Evolutionary conservation across 2,113 vertebrate genomes (phyloP).

Genomic region (Acrocephalus kingi): DNA sequence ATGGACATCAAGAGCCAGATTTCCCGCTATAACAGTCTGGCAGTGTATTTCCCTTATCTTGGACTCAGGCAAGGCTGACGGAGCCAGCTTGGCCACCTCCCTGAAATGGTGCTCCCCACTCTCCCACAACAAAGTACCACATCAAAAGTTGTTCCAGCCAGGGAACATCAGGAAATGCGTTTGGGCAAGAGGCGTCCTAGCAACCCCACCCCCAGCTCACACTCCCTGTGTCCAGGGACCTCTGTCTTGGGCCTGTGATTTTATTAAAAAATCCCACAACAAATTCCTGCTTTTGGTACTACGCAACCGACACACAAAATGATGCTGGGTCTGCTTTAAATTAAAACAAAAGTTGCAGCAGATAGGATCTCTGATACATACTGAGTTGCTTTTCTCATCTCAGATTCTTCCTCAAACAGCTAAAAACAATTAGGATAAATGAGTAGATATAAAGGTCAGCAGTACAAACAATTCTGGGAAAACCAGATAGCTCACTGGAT

Average conservation of each 20-base stretch:
- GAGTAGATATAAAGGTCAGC: slow-evolving; percentile 66
- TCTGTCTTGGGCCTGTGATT: neutral
- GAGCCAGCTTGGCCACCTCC: slow-evolving; percentile 53
- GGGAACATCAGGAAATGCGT: slow-evolving; percentile 44
- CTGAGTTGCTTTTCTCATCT: slow-evolving; percentile 64
- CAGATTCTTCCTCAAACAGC: slow-evolving; percentile 65
- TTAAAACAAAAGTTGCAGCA: slow-evolving; percentile 56
- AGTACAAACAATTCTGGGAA: slow-evolving; percentile 69
- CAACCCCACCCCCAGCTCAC: slow-evolving; percentile 48
- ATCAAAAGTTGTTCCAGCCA: slow-evolving; percentile 44
- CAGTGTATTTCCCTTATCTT: slow-evolving; percentile 23
- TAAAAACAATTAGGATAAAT: slow-evolving; percentile 68
- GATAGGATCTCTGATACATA: slow-evolving; percentile 64
- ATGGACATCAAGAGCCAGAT: slow-evolving; percentile 27
- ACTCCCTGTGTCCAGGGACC: slow-evolving; percentile 43
- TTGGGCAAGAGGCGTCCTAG: slow-evolving; percentile 23
- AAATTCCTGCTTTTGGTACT: slow-evolving; percentile 51
- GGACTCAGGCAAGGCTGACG: slow-evolving; percentile 11
- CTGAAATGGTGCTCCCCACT: slow-evolving; percentile 40
- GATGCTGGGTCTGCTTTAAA: slow-evolving; percentile 53
- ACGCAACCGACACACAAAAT: neutral
- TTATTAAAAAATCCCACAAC: slow-evolving; percentile 62
- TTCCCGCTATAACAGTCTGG: slow-evolving; percentile 28
- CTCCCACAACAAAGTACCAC: slow-evolving; percentile 55
- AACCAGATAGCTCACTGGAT: slow-evolving; percentile 65